Percentiles rank a stretch among this genome's conserved stretches.
phyloP scores from a whole-genome alignment of 2,797 vertebrate species.

The Eospalax fontanierii region DNA sequence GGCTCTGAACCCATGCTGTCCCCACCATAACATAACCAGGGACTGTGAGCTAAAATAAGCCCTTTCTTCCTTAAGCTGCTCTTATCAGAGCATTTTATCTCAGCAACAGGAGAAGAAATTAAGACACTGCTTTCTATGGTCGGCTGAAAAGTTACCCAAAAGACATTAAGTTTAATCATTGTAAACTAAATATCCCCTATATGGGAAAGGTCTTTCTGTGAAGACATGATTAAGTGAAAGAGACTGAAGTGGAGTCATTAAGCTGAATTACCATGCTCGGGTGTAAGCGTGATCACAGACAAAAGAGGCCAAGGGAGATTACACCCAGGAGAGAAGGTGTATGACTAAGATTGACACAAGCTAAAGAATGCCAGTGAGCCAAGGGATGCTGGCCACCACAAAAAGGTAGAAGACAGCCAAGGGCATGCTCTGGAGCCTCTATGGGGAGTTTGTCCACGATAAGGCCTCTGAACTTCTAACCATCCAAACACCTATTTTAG shows the following conservation, averaged over 20 bases:
- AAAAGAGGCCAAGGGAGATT: background rate
- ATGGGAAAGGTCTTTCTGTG: constrained; percentile 1
- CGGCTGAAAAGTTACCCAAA: background rate
- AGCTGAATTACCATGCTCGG: background rate
- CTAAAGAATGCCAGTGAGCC: background rate
- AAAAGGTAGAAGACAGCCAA: background rate
- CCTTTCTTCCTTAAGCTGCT: too few relatives aligned
- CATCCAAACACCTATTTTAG: background rate
- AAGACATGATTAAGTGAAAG: background rate
- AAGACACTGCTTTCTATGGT: background rate
- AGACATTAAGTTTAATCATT: constrained; percentile 12
- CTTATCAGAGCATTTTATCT: too few relatives aligned
- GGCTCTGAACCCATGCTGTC: too few relatives aligned
- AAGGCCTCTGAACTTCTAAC: background rate
- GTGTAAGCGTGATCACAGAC: constrained; percentile 6
- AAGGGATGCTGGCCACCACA: background rate
- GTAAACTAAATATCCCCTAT: constrained; percentile 16
- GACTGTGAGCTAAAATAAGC: too few relatives aligned
- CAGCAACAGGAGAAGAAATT: background rate
- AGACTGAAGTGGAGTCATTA: background rate
- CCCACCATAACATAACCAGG: too few relatives aligned
- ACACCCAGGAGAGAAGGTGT: background rate
- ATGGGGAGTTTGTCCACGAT: background rate
- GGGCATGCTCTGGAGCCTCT: background rate
- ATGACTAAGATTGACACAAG: background rate